Base-by-base conservation (phyloP, 2,113 vertebrate species). In the Python bivittatus region DNA sequence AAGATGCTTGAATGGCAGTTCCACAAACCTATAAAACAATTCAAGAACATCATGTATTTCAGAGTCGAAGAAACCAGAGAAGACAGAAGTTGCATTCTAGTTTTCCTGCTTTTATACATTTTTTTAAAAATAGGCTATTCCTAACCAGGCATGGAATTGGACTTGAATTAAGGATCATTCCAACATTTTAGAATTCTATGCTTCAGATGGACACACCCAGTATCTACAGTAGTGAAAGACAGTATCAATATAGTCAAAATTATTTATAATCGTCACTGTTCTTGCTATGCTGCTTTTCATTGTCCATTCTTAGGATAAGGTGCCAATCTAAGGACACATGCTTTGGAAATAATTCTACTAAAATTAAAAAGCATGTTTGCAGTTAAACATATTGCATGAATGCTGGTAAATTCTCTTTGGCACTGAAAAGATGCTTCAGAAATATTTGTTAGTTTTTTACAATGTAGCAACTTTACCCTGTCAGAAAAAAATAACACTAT, bases 91-190 rank as follows among this genome's bases (percentile, higher is more conserved):
- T n/a, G 0, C 0, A 20, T 17, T 42, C 89, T 91, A 29, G 27
- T 91, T 84, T 89, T 56, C 87, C 84, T 56, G 84, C n/a, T 89
- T 9, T 87, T 29, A 91, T 86, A 33, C 6, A 88, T 87, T 84
- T 64, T n/a, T 90, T 91, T 33, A 44, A 42, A 90, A 84, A 72
- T 13, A 48, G 44, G 44, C 44, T 48, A 48, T 5, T 48, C 44
- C 44, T 48, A 48, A 48, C 44, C 5, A 5, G 44, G 44, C 44
- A 48, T 48, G 44, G 44, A 48, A 48, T 48, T 48, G 44, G 44
- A 48, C 5, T 48, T 3, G 44, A 48, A 2, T 48, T 48, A 2
- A 48, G 44, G 44, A 48, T 48, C 44, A 48, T 48, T 48, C 44
- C 44, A 48, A 48, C 44, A 48, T 2, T 48, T 5, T 48, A 48